Evolutionary conservation across 2,888 invertebrate genomes (phyloP).

Genomic region (Trachelus tabidus): DNA sequence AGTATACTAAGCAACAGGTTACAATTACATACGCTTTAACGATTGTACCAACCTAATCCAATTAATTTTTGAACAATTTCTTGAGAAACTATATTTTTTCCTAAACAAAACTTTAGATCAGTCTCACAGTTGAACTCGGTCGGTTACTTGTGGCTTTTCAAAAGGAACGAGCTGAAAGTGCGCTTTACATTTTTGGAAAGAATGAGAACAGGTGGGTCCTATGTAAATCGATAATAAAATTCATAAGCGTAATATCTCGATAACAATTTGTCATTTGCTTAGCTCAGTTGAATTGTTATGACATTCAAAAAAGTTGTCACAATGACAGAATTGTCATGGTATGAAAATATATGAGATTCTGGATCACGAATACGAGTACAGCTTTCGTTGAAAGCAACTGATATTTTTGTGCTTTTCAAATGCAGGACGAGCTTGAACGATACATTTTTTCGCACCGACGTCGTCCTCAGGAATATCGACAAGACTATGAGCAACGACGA

Average conservation of each 20-base stretch:
- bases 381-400: background rate
- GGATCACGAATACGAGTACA: background rate
- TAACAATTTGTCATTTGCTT: background rate
- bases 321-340: background rate
- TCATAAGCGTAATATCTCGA: too few species aligned
- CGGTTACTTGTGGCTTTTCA: constrained; percentile 67
- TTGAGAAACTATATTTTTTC: background rate
- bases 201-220: constrained; percentile 40
- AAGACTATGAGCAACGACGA: constrained; percentile 43
- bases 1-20: constrained; percentile 68
- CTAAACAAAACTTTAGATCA: constrained; percentile 57
- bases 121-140: constrained; percentile 65
- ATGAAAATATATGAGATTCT: background rate
- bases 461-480: constrained; percentile 46
- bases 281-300: background rate
- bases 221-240: background rate
- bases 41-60: background rate
- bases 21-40: background rate
- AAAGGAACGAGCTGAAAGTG: constrained; percentile 65
- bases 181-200: constrained; percentile 50
- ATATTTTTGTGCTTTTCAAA: constrained; percentile 6
- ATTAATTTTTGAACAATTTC: background rate
- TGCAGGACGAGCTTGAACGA: constrained; percentile 58
- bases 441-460: constrained; percentile 62
- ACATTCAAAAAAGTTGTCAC: background rate